Evolutionary conservation across 2,797 vertebrate species (phyloP).

Genomic region (Eleutherodactylus coqui): DNA sequence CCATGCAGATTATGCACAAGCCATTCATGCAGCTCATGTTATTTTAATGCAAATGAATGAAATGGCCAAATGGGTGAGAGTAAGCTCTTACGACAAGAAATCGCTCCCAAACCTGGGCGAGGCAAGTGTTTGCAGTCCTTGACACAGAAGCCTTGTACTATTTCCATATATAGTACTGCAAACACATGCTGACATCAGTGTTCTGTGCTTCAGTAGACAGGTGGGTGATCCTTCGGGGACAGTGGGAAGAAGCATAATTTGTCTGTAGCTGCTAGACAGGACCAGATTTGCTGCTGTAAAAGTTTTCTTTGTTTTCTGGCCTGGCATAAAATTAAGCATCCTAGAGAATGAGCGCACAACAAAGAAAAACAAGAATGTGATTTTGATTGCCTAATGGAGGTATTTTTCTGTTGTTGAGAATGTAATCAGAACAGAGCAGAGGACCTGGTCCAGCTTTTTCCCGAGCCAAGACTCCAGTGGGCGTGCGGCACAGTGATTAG

Average conservation of each 20-base stretch:
- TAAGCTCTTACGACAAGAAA: background rate
- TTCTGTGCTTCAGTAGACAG: background rate
- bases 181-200: slow-evolving; percentile 40
- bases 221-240: slow-evolving; percentile 16
- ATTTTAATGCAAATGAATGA: background rate
- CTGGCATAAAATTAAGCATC: background rate
- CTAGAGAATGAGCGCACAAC: slow-evolving; percentile 8
- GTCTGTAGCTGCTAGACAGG: background rate
- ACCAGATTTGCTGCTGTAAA: background rate
- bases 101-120: background rate
- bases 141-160: slow-evolving; percentile 18
- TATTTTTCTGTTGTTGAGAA: slow-evolving; percentile 27
- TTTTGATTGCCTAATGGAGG: slow-evolving; percentile 24
- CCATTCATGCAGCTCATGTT: background rate
- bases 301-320: background rate
- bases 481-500: slow-evolving; percentile 56
- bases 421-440: slow-evolving; percentile 40
- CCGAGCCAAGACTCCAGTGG: slow-evolving; percentile 33
- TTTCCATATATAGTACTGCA: slow-evolving; percentile 32
- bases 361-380: background rate
- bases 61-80: background rate
- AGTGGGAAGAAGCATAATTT: background rate
- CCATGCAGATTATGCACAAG: background rate
- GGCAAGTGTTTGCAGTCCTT: slow-evolving; percentile 34
- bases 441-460: slow-evolving; percentile 35